Evolutionary conservation across 2,113 vertebrate genomes (phyloP).

Genomic region (Austrofundulus limnaeus): DNA sequence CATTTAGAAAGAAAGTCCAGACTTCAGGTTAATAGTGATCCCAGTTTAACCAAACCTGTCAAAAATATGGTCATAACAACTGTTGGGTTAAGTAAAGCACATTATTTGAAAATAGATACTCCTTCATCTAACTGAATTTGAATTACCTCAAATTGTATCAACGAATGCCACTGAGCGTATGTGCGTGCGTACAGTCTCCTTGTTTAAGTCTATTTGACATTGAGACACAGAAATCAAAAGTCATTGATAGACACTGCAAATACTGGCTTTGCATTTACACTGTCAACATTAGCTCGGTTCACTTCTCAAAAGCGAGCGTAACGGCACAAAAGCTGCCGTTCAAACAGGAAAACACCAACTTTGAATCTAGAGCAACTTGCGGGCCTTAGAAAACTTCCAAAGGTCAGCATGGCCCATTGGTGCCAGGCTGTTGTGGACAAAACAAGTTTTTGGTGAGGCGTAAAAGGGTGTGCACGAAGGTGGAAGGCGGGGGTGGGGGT

Average conservation of each 20-base stretch:
- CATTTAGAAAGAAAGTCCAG: not conserved
- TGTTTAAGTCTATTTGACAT: slow-evolving; percentile 32
- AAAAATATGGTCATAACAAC: not conserved
- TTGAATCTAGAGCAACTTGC: slow-evolving; percentile 3
- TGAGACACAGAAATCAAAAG: slow-evolving; percentile 11
- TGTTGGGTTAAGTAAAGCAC: not conserved
- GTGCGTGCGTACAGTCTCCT: slow-evolving; percentile 24
- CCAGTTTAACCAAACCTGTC: not conserved
- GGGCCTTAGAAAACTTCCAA: not conserved
- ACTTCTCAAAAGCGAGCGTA: not conserved
- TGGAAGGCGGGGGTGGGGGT: slow-evolving; percentile 14
- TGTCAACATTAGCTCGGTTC: not conserved
- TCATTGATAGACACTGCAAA: not conserved
- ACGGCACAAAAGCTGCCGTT: not conserved
- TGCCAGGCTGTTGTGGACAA: slow-evolving; percentile 64
- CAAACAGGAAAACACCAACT: slow-evolving; percentile 9
- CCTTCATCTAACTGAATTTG: not conserved
- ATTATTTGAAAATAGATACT: not conserved
- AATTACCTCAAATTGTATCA: slow-evolving; percentile 17
- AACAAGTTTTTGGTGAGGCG: slow-evolving; percentile 40
- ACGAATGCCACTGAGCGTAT: not conserved
- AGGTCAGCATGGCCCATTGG: slow-evolving; percentile 54
- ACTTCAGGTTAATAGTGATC: not conserved
- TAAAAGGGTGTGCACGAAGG: not conserved
- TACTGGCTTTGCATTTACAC: not conserved